Conservation (phyloP, 2,797 vertebrate species). For the Microctenopoma lineatum region DNA sequence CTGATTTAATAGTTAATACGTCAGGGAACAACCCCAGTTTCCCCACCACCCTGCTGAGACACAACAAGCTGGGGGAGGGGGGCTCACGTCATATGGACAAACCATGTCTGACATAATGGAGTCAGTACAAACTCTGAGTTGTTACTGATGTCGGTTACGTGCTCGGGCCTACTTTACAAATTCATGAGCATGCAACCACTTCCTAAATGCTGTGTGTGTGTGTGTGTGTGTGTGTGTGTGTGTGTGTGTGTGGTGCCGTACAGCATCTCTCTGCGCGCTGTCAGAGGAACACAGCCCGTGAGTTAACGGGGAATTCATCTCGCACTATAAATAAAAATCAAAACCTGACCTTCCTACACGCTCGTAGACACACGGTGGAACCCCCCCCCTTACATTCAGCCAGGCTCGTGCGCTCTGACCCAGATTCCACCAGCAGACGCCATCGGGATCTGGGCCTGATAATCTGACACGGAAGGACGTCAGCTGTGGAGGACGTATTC, state of each 20-base stretch:
- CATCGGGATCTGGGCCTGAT: conserved; percentile 26
- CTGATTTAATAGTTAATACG: too few species aligned
- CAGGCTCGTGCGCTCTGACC: conserved; percentile 57
- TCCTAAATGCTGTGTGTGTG: background rate
- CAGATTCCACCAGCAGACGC: conserved; percentile 56
- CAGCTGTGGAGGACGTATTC: background rate
- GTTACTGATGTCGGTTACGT: background rate
- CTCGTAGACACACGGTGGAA: conserved; percentile 27
- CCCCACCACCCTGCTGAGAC: too few species aligned
- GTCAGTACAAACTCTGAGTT: background rate
- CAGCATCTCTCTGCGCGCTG: too few species aligned
- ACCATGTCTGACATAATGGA: conserved; percentile 10
- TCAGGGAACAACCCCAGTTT: too few species aligned
- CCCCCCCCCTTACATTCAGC: conserved; percentile 31
- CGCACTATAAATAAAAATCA: conserved; percentile 15
- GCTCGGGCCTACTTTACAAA: background rate
- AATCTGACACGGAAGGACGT: conserved; percentile 24
- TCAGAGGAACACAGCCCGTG: background rate
- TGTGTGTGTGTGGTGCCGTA: background rate
- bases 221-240: too few species aligned
- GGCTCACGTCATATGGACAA: conserved; percentile 5
- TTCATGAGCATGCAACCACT: background rate
- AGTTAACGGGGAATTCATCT: background rate
- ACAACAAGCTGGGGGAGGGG: background rate
- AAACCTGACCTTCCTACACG: conserved; percentile 1